A percentile compares a stretch with the other conserved stretches of the same genome.
Evolutionary conservation across 2,113 vertebrate species (phyloP).

Genomic region (Gavialis gangeticus): DNA sequence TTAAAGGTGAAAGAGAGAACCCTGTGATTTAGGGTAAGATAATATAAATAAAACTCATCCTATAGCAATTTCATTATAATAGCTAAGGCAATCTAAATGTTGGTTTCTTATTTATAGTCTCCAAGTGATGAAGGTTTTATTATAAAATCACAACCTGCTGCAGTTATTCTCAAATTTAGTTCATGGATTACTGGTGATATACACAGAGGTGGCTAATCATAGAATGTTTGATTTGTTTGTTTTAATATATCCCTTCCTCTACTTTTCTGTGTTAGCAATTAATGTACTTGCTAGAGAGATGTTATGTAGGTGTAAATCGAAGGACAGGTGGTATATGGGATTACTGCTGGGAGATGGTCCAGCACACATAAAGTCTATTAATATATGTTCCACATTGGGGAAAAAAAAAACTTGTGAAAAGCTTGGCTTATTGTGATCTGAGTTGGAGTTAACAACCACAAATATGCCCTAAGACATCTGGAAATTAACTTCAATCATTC

Average conservation of each 20-base stretch:
- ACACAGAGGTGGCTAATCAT: neutral
- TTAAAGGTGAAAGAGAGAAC: neutral
- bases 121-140: neutral
- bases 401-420: neutral
- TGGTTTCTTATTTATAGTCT: neutral
- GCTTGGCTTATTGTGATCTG: neutral
- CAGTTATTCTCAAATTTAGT: neutral
- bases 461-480: neutral
- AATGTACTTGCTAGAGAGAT: neutral
- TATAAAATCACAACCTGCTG: neutral
- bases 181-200: neutral
- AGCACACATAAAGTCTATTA: fast-evolving
- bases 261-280: neutral
- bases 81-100: neutral
- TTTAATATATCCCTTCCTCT: neutral
- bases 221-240: neutral
- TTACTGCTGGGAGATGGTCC: neutral
- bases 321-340: neutral
- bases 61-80: neutral
- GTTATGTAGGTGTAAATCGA: neutral
- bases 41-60: neutral
- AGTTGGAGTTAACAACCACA: neutral
- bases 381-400: neutral
- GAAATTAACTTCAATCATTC: neutral
- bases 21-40: neutral